Evolutionary conservation across 2,113 vertebrate genomes (phyloP), one percentile per base, ranked within the genome.

Genomic region (Toxostoma redivivum): DNA sequence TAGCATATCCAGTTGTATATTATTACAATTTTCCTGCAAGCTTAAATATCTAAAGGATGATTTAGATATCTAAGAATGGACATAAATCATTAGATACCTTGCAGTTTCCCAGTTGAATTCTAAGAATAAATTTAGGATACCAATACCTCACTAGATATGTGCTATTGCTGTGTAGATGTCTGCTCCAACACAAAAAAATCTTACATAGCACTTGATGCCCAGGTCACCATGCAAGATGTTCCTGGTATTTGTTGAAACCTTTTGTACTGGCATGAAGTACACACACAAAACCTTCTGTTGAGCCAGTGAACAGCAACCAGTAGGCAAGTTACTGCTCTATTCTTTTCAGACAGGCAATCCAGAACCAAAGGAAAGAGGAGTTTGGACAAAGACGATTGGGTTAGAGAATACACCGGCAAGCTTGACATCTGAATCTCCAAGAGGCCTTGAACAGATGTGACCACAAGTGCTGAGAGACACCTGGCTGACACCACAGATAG

Each of bases 381-480:
- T 22, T 79, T 56, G 30, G 11, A 50, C 25, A 33, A 57, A 27
- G 2, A 88, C 8, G 5, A 12, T 7, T 72, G 11, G 4, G 7
- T 64, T 42, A 35, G 42, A 48, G 25, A 80, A 35, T 21, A 27
- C 25, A 14, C 4, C 15, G 24, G 30, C 9, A 48, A 31, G 6
- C 4, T 0, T 27, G 17, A 42, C 5, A 37, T 42, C 25, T 35
- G 48, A 20, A 72, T 57, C 17, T 72, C 35, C 35, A 10, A 42
- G 12, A 18, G 18, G 1, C 14, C 11, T 30, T 64, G 30, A 42
- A 0, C 0, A 23, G 30, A 54, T 40, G 17, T 35, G 56, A 15
- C 35, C 21, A 35, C 3, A 4, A 47, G 9, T 35, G 14, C 25
- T 27, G 31, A 56, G 21, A 79, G 17, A 42, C 10, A n/a, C 15